Base-by-base conservation (phyloP, 2,113 vertebrate species). In the Menidia beryllina region DNA sequence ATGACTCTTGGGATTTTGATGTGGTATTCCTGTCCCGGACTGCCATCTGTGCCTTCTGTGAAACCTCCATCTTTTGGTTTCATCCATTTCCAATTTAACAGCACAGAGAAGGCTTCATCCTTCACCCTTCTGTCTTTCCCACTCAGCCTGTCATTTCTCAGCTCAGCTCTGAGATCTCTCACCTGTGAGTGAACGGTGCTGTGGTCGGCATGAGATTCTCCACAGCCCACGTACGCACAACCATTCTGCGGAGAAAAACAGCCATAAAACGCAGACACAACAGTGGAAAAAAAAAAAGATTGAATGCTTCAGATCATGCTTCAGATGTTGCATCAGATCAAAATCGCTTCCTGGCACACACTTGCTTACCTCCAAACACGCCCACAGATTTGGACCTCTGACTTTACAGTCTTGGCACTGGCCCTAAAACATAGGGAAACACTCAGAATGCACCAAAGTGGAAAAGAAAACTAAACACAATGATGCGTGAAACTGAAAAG, bases 161-260 rank as follows among this genome's bases (percentile, higher is more conserved):
- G 15, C 39, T 51, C 19, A 20, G 45, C 55, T 61, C 19, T 45
- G 27, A n/a, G 49, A 0, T 53, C 14, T 87, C 93, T 71, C 89
- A 99, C 98, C 98, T 99, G 96, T 27, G 97, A 98, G 91, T 99
- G 98, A 65, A 95, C 94, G 2, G 98, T 99, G 88, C 98, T 99
- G 83, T 99, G 98, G 92, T 99, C 98, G 8, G 94, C 89, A 19
- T 99, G 95, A 47, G 97, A 98, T 83, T 99, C 98, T 68, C 98
- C 98, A 77, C 98, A 99, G 78, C 98, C 98, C 78, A 99, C 96
- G 17, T 99, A 99, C 0, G 95, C 90, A 56, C 98, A 99, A 81
- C 94, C 95, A 73, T 95, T 95, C 98, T 99, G 79, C 69, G 80
- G 78, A 84, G 30, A 84, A 82, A 83, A 61, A 43, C 10, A 73